Conservation (phyloP, 2,113 vertebrate genomes). For the Catharus fuscescens region DNA sequence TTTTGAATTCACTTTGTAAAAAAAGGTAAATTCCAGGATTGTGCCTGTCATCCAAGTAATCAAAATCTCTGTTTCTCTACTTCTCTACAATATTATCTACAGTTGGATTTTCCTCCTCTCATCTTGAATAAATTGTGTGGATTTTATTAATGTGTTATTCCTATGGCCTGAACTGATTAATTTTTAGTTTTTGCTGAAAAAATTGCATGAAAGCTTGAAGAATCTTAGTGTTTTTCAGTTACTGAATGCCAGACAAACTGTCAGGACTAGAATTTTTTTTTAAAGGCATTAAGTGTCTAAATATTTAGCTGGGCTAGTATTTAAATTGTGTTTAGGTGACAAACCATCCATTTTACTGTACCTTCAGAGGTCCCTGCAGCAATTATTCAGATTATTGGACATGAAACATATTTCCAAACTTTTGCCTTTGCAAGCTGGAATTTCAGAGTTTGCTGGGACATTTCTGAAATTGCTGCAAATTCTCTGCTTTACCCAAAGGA, state of each 20-base stretch:
- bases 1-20: neutral
- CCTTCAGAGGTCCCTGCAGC: neutral
- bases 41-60: neutral
- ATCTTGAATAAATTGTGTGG: neutral
- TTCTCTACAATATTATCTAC: neutral
- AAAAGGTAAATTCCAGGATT: neutral
- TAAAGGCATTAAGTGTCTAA: neutral
- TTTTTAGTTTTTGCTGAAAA: neutral
- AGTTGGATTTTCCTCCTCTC: neutral
- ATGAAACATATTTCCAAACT: neutral
- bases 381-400: neutral
- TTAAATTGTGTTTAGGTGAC: neutral
- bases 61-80: neutral
- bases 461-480: neutral
- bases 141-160: neutral
- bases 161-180: neutral
- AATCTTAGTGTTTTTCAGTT: neutral
- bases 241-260: neutral
- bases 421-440: neutral
- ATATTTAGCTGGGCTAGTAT: neutral
- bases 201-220: neutral
- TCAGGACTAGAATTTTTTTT: neutral
- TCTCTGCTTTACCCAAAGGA: neutral
- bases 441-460: neutral
- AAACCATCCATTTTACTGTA: neutral